These are phyloP conservation scores for Zaprionus davidi DNA, from an alignment of 1,140 invertebrate genomes.

Conservation along the genomic window DNA sequence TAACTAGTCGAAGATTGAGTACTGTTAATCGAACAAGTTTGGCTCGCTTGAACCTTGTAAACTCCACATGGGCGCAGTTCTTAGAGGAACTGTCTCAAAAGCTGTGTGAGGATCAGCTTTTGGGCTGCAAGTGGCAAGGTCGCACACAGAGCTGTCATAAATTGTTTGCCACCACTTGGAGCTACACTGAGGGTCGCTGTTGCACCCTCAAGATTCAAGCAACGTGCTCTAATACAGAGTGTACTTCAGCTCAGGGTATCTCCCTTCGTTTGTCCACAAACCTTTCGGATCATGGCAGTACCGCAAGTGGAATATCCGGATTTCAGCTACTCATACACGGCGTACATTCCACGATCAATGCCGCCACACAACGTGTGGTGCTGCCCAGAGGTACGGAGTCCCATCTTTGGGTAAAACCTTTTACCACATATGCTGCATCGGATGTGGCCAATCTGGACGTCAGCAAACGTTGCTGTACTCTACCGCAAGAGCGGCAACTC, in stretches of 20 bases:
- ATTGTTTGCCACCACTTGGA: constrained; percentile 85
- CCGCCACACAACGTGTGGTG: constrained; percentile 77
- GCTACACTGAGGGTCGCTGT: constrained; percentile 85
- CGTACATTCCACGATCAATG: constrained; percentile 85
- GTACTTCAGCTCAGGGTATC: constrained; percentile 87
- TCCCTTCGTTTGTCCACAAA: constrained; percentile 85
- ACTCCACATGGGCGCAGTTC: constrained; percentile 57
- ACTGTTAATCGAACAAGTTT: not conserved
- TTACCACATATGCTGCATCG: constrained; percentile 27
- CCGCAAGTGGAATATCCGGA: constrained; percentile 23
- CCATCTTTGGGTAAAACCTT: constrained; percentile 52
- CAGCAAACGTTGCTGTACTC: constrained; percentile 85
- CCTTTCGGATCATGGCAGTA: constrained; percentile 83
- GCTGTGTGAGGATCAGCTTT: constrained; percentile 85
- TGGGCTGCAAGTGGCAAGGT: constrained; percentile 88
- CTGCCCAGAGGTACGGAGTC: constrained; percentile 35
- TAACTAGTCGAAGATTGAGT: constrained; percentile 1
- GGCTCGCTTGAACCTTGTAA: constrained; percentile 28
- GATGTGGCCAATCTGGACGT: constrained; percentile 32
- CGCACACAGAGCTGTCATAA: constrained; percentile 84
- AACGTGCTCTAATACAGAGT: constrained; percentile 72
- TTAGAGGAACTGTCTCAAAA: constrained; percentile 79
- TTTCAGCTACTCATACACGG: constrained; percentile 85
- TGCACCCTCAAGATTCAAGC: constrained; percentile 87
- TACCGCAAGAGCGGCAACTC: constrained; percentile 85